These are phyloP conservation scores for Tenrec ecaudatus DNA, from an alignment of 2,113 vertebrate genomes.

Conservation along the genomic window DNA sequence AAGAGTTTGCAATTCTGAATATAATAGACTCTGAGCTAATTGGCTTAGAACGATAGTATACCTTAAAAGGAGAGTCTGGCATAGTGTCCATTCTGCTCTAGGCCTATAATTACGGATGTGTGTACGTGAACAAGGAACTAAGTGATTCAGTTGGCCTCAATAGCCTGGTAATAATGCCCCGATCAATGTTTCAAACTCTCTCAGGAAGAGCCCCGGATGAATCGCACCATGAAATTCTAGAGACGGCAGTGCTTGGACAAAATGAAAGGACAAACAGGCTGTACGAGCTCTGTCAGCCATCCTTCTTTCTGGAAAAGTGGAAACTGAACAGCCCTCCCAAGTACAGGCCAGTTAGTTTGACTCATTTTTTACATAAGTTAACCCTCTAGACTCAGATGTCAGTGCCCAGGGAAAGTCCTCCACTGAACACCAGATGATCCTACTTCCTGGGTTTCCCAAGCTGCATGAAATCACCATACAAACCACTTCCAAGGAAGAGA, in stretches of 20 bases:
- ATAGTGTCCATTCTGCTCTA: constrained; percentile 51
- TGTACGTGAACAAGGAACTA: constrained; percentile 41
- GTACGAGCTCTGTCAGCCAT: constrained; percentile 20
- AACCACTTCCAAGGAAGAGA: constrained; percentile 7
- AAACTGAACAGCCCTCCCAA: constrained; percentile 29
- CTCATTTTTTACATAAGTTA: constrained; percentile 18
- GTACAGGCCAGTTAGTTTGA: background rate
- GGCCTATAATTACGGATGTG: constrained; percentile 55
- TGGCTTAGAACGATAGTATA: constrained; percentile 65
- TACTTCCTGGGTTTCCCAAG: background rate
- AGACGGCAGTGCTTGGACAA: constrained; percentile 33
- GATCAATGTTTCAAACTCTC: constrained; percentile 47
- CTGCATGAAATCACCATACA: constrained; percentile 1
- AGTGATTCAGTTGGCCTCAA: constrained; percentile 44
- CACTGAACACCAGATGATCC: background rate
- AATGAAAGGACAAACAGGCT: constrained; percentile 50
- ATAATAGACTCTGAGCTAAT: constrained; percentile 61
- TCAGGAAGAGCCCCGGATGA: constrained; percentile 42
- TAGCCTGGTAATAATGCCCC: constrained; percentile 42
- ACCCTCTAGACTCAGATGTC: background rate
- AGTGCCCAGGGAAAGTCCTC: background rate
- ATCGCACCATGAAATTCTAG: constrained; percentile 51
- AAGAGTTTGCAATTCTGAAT: constrained; percentile 60
- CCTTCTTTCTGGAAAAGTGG: constrained; percentile 49
- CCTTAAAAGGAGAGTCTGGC: constrained; percentile 62